Conservation (phyloP, 2,113 vertebrate genomes). For the Microtus richardsoni region DNA sequence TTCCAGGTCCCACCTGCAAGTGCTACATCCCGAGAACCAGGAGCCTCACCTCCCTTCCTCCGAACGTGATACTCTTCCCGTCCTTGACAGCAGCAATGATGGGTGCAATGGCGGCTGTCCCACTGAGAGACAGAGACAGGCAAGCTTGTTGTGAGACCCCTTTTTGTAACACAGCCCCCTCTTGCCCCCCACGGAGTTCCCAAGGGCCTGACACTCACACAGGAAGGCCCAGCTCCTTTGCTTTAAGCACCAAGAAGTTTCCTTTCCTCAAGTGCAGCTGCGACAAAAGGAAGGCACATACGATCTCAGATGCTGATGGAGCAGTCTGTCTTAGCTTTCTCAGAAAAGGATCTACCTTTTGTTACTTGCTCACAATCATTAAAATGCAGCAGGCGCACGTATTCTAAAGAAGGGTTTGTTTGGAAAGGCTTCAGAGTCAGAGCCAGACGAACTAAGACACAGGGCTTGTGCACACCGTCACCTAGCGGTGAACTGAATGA, state of each 20-base stretch:
- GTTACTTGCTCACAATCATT: not conserved
- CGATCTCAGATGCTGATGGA: not conserved
- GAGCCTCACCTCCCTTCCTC: slow-evolving; percentile 92
- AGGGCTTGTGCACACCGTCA: not conserved
- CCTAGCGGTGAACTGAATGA: not conserved
- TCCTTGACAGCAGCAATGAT: slow-evolving; percentile 92
- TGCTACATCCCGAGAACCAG: rapidly evolving
- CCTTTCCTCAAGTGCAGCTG: slow-evolving; percentile 93
- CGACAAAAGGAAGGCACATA: not conserved
- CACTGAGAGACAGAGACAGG: slow-evolving; percentile 85
- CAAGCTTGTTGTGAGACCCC: not conserved
- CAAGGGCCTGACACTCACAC: slow-evolving; percentile 87
- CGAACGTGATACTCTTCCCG: slow-evolving; percentile 88
- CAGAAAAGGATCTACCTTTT: not conserved
- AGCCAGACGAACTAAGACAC: not conserved
- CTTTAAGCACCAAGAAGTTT: slow-evolving; percentile 92
- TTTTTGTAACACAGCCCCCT: rapidly evolving
- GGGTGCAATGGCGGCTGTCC: slow-evolving; percentile 93
- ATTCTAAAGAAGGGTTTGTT: not conserved
- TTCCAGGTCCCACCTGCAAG: not conserved
- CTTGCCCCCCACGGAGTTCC: rapidly evolving
- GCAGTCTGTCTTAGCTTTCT: not conserved
- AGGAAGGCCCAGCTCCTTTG: slow-evolving; percentile 93
- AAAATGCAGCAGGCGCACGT: not conserved
- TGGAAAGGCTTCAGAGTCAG: not conserved